These are phyloP conservation scores for Rambutsinella grinnellia DNA, from an alignment of 2,888 invertebrate genomes.

Conservation along the genomic window DNA sequence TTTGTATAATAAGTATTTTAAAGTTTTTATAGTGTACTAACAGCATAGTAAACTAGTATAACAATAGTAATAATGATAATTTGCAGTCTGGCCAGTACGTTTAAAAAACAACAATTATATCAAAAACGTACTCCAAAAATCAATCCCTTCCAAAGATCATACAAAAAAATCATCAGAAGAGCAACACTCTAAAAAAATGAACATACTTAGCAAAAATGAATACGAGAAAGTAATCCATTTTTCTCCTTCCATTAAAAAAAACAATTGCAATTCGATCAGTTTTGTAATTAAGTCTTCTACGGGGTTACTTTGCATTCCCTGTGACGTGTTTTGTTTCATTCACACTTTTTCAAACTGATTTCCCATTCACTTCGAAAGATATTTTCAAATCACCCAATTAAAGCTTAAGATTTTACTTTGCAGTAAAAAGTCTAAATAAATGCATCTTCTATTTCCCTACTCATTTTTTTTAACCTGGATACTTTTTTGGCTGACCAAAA, in stretches of 20 bases:
- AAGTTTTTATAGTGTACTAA: slow-evolving; percentile 20
- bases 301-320: neutral
- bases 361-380: neutral
- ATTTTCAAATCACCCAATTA: neutral
- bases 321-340: too few species aligned
- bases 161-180: neutral
- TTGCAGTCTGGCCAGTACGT: slow-evolving; percentile 56
- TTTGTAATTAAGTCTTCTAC: neutral
- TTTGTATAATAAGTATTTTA: slow-evolving; percentile 48
- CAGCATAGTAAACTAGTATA: slow-evolving; percentile 22
- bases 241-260: neutral
- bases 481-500: neutral
- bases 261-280: slow-evolving; percentile 1
- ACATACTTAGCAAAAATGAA: neutral
- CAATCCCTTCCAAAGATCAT: slow-evolving; percentile 26
- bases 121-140: slow-evolving; percentile 46
- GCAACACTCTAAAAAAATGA: neutral
- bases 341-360: neutral
- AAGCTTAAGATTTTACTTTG: neutral
- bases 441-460: neutral
- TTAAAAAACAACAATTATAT: neutral
- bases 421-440: neutral
- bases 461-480: too few species aligned
- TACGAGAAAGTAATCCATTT: neutral
- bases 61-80: slow-evolving; percentile 53